Conservation (phyloP, 1,140 invertebrate genomes). For the Scaptomyza montana region DNA sequence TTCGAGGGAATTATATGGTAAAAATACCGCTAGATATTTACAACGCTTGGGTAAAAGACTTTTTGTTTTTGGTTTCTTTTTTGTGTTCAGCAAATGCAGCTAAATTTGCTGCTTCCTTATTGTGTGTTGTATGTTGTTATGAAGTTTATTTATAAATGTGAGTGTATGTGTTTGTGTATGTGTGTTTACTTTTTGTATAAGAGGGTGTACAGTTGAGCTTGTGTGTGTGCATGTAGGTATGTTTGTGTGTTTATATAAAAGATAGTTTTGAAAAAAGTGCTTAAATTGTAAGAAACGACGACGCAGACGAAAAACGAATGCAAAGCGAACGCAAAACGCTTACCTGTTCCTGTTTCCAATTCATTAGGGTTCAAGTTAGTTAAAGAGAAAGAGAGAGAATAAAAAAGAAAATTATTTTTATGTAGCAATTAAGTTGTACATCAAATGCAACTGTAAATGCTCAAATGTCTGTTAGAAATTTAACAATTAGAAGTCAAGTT, state of each 20-base stretch:
- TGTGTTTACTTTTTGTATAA: conserved; percentile 43
- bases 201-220: conserved; percentile 39
- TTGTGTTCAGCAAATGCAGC: conserved; percentile 23
- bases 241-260: conserved; percentile 59
- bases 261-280: conserved; percentile 78
- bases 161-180: conserved; percentile 27
- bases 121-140: conserved; percentile 53
- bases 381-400: conserved; percentile 19
- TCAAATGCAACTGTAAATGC: conserved; percentile 42
- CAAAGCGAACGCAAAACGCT: conserved; percentile 58
- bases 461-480: conserved; percentile 19
- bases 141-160: conserved; percentile 45
- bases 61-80: conserved; percentile 33
- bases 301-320: conserved; percentile 63
- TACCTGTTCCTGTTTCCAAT: conserved; percentile 73
- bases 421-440: conserved; percentile 48
- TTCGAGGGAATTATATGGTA: conserved; percentile 49
- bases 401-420: conserved; percentile 23
- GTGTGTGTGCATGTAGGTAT: conserved; percentile 22
- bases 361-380: conserved; percentile 34
- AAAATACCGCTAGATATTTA: conserved; percentile 66
- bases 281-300: conserved; percentile 75
- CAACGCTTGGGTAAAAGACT: conserved; percentile 52
- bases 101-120: conserved; percentile 67
- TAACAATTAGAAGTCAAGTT: conserved; percentile 36